These are phyloP conservation scores for Pampusana beccarii DNA, from an alignment of 2,113 vertebrate genomes.

Conservation along the genomic window DNA sequence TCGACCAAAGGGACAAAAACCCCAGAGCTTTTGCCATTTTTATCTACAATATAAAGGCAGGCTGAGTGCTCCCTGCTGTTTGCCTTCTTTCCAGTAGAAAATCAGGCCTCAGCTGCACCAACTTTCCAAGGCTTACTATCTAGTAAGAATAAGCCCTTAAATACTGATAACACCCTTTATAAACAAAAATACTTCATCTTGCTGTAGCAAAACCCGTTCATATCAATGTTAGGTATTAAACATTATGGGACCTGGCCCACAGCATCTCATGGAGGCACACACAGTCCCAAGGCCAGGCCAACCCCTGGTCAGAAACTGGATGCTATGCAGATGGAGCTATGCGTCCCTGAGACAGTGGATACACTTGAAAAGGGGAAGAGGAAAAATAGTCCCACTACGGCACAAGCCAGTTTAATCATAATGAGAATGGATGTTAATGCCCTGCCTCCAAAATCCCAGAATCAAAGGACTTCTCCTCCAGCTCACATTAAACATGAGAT, in stretches of 20 bases:
- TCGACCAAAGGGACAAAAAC: background rate
- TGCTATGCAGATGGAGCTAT: no score
- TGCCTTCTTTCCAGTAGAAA: background rate
- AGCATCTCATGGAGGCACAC: background rate
- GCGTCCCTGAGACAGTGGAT: background rate
- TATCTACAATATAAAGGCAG: background rate
- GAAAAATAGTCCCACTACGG: background rate
- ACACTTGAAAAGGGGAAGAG: background rate
- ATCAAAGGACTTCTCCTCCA: background rate
- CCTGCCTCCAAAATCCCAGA: background rate
- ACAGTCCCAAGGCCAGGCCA: rapidly evolving
- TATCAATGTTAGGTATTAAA: background rate
- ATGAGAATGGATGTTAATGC: background rate
- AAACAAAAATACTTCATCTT: background rate
- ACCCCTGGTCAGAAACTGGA: background rate
- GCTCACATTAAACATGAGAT: background rate
- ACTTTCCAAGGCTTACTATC: background rate
- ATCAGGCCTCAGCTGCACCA: background rate
- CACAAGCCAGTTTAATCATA: background rate
- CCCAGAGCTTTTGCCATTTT: background rate
- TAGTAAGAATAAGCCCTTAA: background rate
- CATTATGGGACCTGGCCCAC: rapidly evolving
- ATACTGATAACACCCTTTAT: rapidly evolving
- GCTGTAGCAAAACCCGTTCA: background rate
- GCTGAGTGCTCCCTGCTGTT: background rate